phyloP scores from a whole-genome alignment of 2,797 vertebrate genomes.

The Etheostoma perlongum region DNA sequence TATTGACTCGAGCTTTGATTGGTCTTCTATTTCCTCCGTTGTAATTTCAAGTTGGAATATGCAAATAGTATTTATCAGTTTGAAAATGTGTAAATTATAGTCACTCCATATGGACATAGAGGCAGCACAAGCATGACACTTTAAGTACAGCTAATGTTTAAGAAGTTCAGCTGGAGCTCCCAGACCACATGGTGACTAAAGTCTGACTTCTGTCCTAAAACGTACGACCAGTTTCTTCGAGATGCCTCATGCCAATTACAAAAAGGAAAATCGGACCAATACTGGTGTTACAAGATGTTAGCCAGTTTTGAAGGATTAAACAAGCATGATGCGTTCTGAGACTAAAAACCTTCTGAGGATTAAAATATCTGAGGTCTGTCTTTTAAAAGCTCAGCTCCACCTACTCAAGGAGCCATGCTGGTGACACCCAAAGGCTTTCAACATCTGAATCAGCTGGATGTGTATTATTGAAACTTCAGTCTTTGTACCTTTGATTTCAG shows the following conservation, averaged over 20 bases:
- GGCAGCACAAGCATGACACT: background rate
- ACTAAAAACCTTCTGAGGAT: slow-evolving; percentile 48
- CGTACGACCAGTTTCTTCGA: background rate
- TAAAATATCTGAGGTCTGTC: background rate
- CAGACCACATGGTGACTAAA: background rate
- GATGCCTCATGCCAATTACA: background rate
- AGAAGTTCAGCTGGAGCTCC: slow-evolving; percentile 5
- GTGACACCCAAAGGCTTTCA: background rate
- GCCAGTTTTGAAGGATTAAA: background rate
- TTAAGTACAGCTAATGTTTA: background rate
- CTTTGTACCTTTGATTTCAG: slow-evolving; percentile 19
- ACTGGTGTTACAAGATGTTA: background rate
- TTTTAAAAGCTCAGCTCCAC: slow-evolving; percentile 1
- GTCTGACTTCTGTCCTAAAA: background rate
- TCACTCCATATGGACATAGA: fast-evolving
- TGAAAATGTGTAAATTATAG: too few relatives aligned
- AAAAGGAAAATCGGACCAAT: background rate
- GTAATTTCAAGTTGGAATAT: background rate
- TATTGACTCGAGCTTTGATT: background rate
- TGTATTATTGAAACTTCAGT: background rate
- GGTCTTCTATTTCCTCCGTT: background rate
- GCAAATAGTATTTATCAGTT: background rate
- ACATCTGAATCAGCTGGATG: slow-evolving; percentile 2
- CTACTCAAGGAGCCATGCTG: background rate
- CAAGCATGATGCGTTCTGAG: slow-evolving; percentile 14